Evolutionary conservation across 2,113 vertebrate species (phyloP), one percentile per base, ranked within the genome.

Genomic region (Ceyx margarethae): DNA sequence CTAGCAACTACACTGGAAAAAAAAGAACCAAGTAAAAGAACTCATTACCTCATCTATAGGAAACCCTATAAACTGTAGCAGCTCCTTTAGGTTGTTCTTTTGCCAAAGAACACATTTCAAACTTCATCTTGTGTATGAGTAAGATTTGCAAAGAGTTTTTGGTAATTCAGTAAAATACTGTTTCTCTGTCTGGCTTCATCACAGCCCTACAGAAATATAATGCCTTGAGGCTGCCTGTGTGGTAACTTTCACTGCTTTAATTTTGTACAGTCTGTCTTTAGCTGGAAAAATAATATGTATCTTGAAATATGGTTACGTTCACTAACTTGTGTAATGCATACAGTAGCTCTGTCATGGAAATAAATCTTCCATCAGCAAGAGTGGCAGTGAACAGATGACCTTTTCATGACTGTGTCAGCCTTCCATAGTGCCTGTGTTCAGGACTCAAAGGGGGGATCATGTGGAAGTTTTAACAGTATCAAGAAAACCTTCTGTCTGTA

Each of bases 21-120:
- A 84, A 25, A 80, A 40, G 33, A 25, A 61, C 3, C 48, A 68
- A 74, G 31, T 71, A 71, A 68, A 75, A 85, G 19, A 54, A 35
- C 33, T 21, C 73, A 87, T 96, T 95, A 83, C 79, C 71, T 94
- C 79, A 93, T 69, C 82, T 85, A 3, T 54, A 95, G 94, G 89
- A 95, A 95, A 84, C 33, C 53, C 57, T 82, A 17, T 93, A 40
- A 91, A 93, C 57, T 62, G 65, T 56, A 77, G 67, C 29, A 76
- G 61, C 50, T 94, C 91, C 37, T 81, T 94, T 66, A 91, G 43
- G 26, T 76, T 77, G 25, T 42, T 94, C 67, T 85, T 23, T 61
- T 90, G 87, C 84, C 68, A 89, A 93, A 72, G 29, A 92, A 83
- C 74, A 75, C 66, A 83, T 85, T 96, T 96, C 87, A 83, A 42